Base-by-base conservation (phyloP, 92 coral and sea anemone species). In the Blastomussa wellsi region DNA sequence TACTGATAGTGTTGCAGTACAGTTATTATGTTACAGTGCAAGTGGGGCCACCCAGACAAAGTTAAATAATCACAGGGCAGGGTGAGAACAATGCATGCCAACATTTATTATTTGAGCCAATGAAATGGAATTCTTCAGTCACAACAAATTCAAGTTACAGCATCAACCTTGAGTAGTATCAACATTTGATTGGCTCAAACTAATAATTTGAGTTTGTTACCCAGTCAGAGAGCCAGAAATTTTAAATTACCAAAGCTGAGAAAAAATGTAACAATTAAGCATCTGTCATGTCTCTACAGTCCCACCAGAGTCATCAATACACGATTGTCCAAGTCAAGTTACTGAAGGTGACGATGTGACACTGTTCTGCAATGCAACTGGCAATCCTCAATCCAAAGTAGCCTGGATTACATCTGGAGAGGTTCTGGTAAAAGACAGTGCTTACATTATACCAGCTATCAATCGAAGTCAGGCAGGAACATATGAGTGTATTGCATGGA, bases 401-500 rank as follows among this genome's bases (percentile, higher is more conserved):
- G 31, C 75, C 41, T 70, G 75, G 75, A 70, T n/a, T 31, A 79
- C 29, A 22, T 11, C 70, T 72, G 89, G 73, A 44, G 26, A 70
- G 29, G 44, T 35, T 70, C 48, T 70, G 48, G 48, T 36, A 28
- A 70, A 8, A 70, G 80, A 83, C 29, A 33, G 60, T 20, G 47
- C 72, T 37, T 37, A 53, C 59, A 35, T 83, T 16, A 76, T 90
- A 29, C 24, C 51, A 28, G 41, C 77, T 8, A 31, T 79, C n/a
- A 33, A 78, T 44, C 81, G 79, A 19, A 74, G 38, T 41, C 81
- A 77, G 52, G 74, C 88, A 4, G 90, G 88, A 16, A 76, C 9
- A 0, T 90, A 87, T 19, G 48, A 57, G 78, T 90, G 93, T 59
- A 37, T 47, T 14, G 90, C 75, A 6, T 78, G 66, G 37, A 90